These are phyloP conservation scores for Lydus trimaculatus DNA, from an alignment of 2,888 invertebrate genomes.

Conservation along the genomic window DNA sequence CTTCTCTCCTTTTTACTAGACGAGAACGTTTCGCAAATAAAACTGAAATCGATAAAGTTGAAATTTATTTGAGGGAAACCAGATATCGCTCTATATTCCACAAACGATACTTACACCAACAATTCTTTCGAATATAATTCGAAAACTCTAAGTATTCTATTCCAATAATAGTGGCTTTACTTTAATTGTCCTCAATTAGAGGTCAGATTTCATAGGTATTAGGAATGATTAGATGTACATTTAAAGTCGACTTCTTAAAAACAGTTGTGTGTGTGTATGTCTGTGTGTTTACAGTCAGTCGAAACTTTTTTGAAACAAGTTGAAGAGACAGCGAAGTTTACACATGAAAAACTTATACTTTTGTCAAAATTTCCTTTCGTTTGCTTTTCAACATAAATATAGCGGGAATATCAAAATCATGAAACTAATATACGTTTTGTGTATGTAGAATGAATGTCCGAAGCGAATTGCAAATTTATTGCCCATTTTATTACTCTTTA, in stretches of 20 bases:
- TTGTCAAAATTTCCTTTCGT: background rate
- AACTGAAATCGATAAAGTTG: conserved; percentile 24
- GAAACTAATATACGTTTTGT: background rate
- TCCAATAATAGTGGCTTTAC: too few relatives aligned
- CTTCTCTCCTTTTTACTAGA: conserved; percentile 7
- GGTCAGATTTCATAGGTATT: too few relatives aligned
- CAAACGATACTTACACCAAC: conserved; percentile 17
- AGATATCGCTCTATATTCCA: conserved; percentile 13
- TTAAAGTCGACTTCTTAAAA: too few relatives aligned
- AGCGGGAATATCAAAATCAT: background rate
- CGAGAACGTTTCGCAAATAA: conserved; percentile 8
- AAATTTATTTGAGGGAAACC: conserved; percentile 22
- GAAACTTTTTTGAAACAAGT: too few relatives aligned
- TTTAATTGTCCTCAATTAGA: background rate
- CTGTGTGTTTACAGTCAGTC: too few relatives aligned
- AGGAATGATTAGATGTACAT: too few relatives aligned
- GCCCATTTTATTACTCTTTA: conserved; percentile 57
- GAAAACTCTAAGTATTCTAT: background rate
- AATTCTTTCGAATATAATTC: background rate
- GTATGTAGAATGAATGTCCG: conserved; percentile 34
- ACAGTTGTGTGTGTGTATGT: too few relatives aligned
- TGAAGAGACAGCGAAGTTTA: too few relatives aligned
- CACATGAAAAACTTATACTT: too few relatives aligned
- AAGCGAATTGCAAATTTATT: conserved; percentile 48
- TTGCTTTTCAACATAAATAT: background rate